phyloP scores from a whole-genome alignment of 2,797 vertebrate species.

The Microhierax caerulescens region DNA sequence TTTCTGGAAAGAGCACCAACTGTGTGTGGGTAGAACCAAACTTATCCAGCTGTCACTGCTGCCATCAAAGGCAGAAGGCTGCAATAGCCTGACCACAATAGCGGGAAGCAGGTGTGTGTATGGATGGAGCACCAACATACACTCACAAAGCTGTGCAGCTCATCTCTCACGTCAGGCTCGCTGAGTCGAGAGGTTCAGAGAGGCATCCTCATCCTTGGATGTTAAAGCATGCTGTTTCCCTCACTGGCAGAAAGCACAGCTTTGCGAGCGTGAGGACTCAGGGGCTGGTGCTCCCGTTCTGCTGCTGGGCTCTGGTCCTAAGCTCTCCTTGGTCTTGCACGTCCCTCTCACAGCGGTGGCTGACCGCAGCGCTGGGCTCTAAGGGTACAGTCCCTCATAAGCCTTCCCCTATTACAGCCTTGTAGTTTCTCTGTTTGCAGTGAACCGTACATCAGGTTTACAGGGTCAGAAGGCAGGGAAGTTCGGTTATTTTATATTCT shows the following conservation, averaged over 20 bases:
- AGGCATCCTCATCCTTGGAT: neutral
- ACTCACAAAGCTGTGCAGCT: neutral
- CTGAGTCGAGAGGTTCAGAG: neutral
- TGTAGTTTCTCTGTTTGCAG: neutral
- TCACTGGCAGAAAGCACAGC: neutral
- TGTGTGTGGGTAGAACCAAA: neutral
- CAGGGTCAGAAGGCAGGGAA: neutral
- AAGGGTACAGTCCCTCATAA: neutral
- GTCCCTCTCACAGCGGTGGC: neutral
- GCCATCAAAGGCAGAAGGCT: neutral
- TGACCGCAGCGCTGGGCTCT: neutral
- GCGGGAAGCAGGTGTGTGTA: neutral
- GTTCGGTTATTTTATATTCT: neutral
- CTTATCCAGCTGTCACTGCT: neutral
- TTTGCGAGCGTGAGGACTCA: rapidly evolving
- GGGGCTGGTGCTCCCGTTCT: neutral
- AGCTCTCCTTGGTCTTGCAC: neutral
- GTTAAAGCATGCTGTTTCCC: neutral
- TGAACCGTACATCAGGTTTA: neutral
- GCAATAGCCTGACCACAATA: rapidly evolving
- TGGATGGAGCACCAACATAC: rapidly evolving
- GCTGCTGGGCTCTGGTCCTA: neutral
- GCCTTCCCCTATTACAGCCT: neutral
- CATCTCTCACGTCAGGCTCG: neutral
- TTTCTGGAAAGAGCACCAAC: neutral